phyloP scores from a whole-genome alignment of 1,140 invertebrate genomes.

The Zeugodacus cucurbitae region DNA sequence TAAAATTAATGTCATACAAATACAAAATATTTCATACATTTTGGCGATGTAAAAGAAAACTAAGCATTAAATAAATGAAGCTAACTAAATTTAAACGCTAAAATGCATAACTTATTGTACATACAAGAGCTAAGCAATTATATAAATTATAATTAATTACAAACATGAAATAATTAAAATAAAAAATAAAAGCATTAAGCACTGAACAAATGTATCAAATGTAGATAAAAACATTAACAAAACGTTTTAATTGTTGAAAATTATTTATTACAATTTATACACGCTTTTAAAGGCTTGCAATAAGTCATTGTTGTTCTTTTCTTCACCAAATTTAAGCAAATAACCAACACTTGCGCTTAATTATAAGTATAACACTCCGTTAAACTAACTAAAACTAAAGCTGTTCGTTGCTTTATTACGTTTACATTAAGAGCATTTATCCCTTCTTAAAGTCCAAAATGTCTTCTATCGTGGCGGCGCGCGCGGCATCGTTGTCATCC shows the following conservation, averaged over 20 bases:
- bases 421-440: constrained; percentile 44
- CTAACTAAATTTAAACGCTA: neutral
- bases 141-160: neutral
- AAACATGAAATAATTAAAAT: neutral
- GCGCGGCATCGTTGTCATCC: constrained; percentile 49
- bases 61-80: constrained; percentile 31
- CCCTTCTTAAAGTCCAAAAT: constrained; percentile 61
- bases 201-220: neutral
- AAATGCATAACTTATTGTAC: neutral
- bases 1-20: neutral
- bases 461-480: constrained; percentile 56
- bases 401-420: neutral
- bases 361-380: neutral
- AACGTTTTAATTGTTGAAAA: neutral
- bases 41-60: neutral
- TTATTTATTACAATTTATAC: neutral
- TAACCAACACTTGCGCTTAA: neutral
- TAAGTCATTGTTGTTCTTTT: neutral
- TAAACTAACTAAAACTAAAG: constrained; percentile 17
- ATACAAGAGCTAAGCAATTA: neutral
- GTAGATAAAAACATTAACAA: neutral
- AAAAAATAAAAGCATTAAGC: neutral
- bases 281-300: neutral
- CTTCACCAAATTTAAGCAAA: neutral
- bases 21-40: neutral